phyloP scores from a whole-genome alignment of 2,113 vertebrate species.

The Macroglossus sobrinus region DNA sequence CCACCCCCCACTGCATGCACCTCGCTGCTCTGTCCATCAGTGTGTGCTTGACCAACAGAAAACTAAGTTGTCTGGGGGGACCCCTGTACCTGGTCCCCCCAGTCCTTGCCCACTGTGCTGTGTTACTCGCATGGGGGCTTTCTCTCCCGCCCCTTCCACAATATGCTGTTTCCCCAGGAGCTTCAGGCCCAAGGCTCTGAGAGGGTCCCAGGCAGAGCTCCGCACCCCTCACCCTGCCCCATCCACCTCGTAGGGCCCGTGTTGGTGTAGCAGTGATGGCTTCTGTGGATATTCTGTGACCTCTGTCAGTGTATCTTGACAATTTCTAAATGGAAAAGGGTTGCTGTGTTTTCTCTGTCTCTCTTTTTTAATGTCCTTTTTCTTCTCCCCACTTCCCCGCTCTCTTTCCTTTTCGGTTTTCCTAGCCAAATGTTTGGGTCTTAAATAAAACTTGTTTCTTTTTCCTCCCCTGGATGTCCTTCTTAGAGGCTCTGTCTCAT shows the following conservation, averaged over 20 bases:
- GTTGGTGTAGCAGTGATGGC: constrained; percentile 76
- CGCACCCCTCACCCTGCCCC: neutral
- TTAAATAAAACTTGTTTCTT: constrained; percentile 76
- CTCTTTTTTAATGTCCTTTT: constrained; percentile 71
- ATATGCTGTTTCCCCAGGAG: constrained; percentile 62
- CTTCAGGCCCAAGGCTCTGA: constrained; percentile 22
- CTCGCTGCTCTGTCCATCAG: constrained; percentile 62
- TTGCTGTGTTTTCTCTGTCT: constrained; percentile 77
- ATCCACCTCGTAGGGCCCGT: constrained; percentile 63
- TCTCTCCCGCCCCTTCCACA: constrained; percentile 43
- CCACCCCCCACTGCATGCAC: constrained; percentile 66
- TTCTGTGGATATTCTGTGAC: constrained; percentile 75
- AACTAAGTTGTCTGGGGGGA: constrained; percentile 28
- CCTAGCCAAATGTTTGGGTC: constrained; percentile 76
- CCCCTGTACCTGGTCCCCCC: constrained; percentile 33
- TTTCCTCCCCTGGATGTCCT: constrained; percentile 74
- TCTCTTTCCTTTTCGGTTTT: constrained; percentile 62
- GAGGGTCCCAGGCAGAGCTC: neutral
- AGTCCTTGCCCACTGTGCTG: constrained; percentile 58
- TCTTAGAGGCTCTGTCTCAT: constrained; percentile 48
- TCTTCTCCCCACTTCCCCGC: constrained; percentile 10
- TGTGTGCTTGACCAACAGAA: constrained; percentile 74
- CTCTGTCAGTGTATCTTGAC: constrained; percentile 76
- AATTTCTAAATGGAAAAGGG: constrained; percentile 77
- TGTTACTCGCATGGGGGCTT: constrained; percentile 66